Evolutionary conservation across 23 tunicate species (phyloP), one percentile per base, ranked within the genome.

Genomic region (Styela plicata): DNA sequence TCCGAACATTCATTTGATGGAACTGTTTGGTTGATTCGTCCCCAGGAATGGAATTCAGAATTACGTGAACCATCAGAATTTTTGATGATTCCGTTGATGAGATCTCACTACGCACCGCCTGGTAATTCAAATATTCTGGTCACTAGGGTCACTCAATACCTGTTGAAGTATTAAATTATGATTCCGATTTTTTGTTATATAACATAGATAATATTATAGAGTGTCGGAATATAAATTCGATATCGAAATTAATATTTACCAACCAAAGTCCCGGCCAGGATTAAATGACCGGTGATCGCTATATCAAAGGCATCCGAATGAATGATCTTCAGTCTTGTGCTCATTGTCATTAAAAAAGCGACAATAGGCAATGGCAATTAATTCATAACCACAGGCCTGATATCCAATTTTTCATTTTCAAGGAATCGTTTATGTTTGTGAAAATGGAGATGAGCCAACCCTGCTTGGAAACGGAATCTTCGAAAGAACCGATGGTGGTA

Each of bases 1-100:
- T 75, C 78, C 22, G 85, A 73, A 78, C 84, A 75, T 24, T 91
- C 97, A 20, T 33, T 70, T n/a, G 97, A 91, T 33, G 97, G 97
- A 24, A 28, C 69, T 36, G 97, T 91, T 19, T 86, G 69, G 69
- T 53, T 91, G 31, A 82, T 91, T 53, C 83, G 73, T n/a, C 97
- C 97, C 2, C 80, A 80, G 23, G 27, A 81, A 24, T 91, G 97
- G 97, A 91, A 91, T 70, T 52, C 86, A 21, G 34, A 91, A 21
- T 52, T 91, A 52, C 82, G 85, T 23, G 87, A 91, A 61, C 83
- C 85, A 28, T 86, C 85, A 63, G 88, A 89, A 66, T 91, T 91
- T 64, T 84, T 91, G n/a, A 85, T 91, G 44, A 83, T 91, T 19
- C 97, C 97, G 19, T 85, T 87, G 73, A 91, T 86, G 90, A 32